phyloP scores from a whole-genome alignment of 2,888 invertebrate species.

The Alloplasta piceator region DNA sequence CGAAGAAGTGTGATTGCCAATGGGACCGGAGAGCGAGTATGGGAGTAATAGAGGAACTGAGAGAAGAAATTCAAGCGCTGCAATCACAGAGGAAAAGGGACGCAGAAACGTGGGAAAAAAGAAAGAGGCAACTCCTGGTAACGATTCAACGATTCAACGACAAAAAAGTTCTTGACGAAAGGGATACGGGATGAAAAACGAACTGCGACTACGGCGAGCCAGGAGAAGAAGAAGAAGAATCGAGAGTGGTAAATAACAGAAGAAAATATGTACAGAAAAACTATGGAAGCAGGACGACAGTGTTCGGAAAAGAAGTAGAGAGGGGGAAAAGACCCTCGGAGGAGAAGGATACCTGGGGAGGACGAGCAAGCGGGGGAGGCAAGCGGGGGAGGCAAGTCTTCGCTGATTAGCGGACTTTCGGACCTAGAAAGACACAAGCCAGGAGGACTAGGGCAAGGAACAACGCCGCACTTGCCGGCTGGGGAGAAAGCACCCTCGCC shows the following conservation, averaged over 20 bases:
- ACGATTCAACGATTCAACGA: background rate
- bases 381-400: too few species aligned
- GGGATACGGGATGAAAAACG: background rate
- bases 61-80: background rate
- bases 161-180: background rate
- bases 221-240: too few species aligned
- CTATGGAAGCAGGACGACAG: too few species aligned
- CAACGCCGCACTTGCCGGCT: background rate
- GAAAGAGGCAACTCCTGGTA: background rate
- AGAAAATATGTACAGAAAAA: too few species aligned
- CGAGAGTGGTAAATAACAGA: too few species aligned
- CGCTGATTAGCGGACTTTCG: background rate
- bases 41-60: background rate
- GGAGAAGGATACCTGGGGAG: too few species aligned
- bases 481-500: background rate
- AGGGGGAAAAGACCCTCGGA: too few species aligned
- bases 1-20: background rate
- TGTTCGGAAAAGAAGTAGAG: too few species aligned
- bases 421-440: background rate
- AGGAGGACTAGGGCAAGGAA: background rate
- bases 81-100: background rate
- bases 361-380: too few species aligned
- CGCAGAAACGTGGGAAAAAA: background rate
- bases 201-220: background rate
- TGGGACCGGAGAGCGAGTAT: background rate